Evolutionary conservation across 2,888 invertebrate species (phyloP).

Genomic region (Drosophila prostipennis): DNA sequence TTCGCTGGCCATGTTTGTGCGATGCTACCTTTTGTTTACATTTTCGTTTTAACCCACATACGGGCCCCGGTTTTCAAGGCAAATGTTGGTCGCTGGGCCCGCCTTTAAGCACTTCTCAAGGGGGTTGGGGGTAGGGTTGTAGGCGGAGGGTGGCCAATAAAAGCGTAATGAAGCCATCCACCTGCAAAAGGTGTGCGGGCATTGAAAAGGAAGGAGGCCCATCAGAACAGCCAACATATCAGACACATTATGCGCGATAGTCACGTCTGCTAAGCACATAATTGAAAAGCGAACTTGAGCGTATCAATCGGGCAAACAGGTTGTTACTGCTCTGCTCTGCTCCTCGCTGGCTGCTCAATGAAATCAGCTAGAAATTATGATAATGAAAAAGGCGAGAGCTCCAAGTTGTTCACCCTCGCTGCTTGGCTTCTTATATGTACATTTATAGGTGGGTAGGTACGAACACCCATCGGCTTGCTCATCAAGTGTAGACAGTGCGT

Average conservation of each 20-base stretch:
- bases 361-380: conserved; percentile 77
- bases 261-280: conserved; percentile 71
- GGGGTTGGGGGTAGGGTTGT: background rate
- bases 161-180: conserved; percentile 60
- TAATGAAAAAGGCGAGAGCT: conserved; percentile 58
- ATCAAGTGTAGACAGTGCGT: conserved; percentile 52
- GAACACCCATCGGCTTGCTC: conserved; percentile 19
- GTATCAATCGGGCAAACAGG: conserved; percentile 68
- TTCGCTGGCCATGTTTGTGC: conserved; percentile 60
- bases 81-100: conserved; percentile 39
- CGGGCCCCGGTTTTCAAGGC: conserved; percentile 50
- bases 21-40: conserved; percentile 74
- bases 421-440: conserved; percentile 30
- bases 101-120: conserved; percentile 63
- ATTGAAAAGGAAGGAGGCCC: conserved; percentile 13
- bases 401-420: conserved; percentile 15
- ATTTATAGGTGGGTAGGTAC: background rate
- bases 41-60: conserved; percentile 74
- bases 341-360: conserved; percentile 41
- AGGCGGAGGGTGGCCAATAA: conserved; percentile 34
- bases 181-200: conserved; percentile 57
- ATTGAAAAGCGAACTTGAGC: conserved; percentile 75
- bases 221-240: conserved; percentile 42
- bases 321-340: conserved; percentile 19
- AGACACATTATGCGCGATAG: conserved; percentile 67